Evolutionary conservation across 2,797 vertebrate species (phyloP), one percentile per base, ranked within the genome.

Genomic region (Crypturellus tataupa): DNA sequence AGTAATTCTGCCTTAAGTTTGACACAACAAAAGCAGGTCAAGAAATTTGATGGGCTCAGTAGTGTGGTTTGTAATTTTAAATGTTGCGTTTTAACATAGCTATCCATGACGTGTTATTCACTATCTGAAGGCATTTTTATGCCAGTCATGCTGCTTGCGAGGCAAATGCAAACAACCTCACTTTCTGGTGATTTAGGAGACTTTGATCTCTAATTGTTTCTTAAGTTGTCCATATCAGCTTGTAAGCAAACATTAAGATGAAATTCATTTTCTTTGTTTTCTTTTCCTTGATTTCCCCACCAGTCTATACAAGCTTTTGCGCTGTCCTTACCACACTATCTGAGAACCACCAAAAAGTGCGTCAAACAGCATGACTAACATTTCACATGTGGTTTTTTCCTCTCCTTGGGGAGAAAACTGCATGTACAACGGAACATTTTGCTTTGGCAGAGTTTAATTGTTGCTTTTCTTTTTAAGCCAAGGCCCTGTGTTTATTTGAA

Each of bases 1-100:
- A 71, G 92, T 94, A 80, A 77, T 88, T 93, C 47, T 86, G 39
- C 51, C 47, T 84, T 94, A 60, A 80, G 71, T 86, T 51, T 80
- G 46, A 51, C 31, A 40, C 2, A 75, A 33, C 9, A 46, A 25
- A 82, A 82, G 78, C 20, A 70, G 5, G n/a, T 70, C 67, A 67
- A 88, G 67, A 37, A 51, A 58, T 53, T 64, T 90, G 84, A 40
- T 85, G 83, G 24, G 16, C 68, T 62, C 51, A 86, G 19, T 73
- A 79, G 81, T 70, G 31, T 20, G 29, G n/a, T 80, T 86, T 58
- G 6, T 63, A 70, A 17, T 51, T 85, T 63, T 79, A 79, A 79
- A 92, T 80, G 63, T 24, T 73, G 35, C 21, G 42, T 40, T 64
- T 33, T 80, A 84, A 33, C n/a, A 19, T 10, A 81, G 31, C 17